A percentile compares a stretch with the other conserved stretches of the same genome.
phyloP scores from a whole-genome alignment of 1,140 invertebrate species.

The Vanessa tameamea region DNA sequence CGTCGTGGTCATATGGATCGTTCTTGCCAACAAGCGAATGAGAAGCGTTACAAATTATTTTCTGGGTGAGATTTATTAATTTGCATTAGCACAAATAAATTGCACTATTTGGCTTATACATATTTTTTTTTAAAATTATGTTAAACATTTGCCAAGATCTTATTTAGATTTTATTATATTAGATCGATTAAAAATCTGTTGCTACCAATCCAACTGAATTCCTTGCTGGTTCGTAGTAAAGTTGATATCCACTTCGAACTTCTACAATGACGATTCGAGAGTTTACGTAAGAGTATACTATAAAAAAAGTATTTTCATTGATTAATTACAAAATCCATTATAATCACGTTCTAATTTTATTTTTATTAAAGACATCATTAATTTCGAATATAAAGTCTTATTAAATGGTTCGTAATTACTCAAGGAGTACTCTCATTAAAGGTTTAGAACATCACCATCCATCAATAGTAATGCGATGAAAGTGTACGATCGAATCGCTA shows the following conservation, averaged over 20 bases:
- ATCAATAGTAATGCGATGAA: constrained; percentile 24
- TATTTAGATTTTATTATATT: neutral
- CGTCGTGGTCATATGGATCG: constrained; percentile 97
- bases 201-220: no score
- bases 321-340: no score
- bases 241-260: no score
- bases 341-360: no score
- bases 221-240: no score
- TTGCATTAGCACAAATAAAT: neutral
- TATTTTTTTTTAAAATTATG: neutral
- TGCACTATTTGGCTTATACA: no score
- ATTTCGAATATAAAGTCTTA: constrained; percentile 3
- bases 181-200: neutral
- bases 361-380: no score
- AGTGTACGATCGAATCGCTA: constrained; percentile 8
- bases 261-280: no score
- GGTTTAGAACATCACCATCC: constrained; percentile 15
- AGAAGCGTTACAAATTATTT: constrained; percentile 98
- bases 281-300: no score
- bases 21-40: constrained; percentile 95
- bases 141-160: neutral
- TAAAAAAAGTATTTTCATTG: no score
- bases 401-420: constrained; percentile 21
- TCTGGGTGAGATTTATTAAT: constrained; percentile 76
- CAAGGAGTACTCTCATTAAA: constrained; percentile 14